Conservation (phyloP, 2,888 invertebrate species). For the Diploptera punctata region DNA sequence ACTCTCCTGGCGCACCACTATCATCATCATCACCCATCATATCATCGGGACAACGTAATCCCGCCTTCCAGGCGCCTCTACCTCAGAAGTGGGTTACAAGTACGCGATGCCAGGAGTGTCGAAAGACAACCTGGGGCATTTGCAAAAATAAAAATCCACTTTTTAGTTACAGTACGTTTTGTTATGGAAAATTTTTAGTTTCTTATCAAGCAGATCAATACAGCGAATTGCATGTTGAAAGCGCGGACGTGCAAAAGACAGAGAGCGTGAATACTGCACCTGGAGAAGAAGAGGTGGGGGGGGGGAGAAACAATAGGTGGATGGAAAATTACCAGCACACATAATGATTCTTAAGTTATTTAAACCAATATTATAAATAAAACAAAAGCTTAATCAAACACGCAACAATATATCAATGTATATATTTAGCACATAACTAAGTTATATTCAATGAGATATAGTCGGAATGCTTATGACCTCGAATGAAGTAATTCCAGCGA, state of each 20-base stretch:
- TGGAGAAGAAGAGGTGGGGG: background rate
- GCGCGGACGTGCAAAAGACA: background rate
- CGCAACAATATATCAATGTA: too few species aligned
- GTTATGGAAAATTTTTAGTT: too few species aligned
- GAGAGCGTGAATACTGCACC: background rate
- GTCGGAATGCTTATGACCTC: background rate
- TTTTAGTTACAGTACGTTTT: too few species aligned
- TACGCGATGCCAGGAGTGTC: too few species aligned
- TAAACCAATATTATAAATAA: background rate
- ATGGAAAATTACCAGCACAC: background rate
- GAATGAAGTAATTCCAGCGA: background rate
- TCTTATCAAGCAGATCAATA: too few species aligned
- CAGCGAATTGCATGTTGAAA: background rate
- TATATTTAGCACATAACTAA: background rate
- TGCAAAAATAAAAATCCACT: too few species aligned
- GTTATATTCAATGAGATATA: background rate
- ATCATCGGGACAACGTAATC: too few species aligned
- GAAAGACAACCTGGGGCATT: too few species aligned
- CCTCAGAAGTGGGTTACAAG: too few species aligned
- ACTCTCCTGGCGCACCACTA: too few species aligned
- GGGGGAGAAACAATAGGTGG: background rate
- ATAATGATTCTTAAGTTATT: background rate
- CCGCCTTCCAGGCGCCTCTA: too few species aligned
- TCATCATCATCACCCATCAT: too few species aligned
- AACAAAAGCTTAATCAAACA: background rate